Conservation (phyloP, 1,140 invertebrate species). For the Drosophila prosaltans region DNA sequence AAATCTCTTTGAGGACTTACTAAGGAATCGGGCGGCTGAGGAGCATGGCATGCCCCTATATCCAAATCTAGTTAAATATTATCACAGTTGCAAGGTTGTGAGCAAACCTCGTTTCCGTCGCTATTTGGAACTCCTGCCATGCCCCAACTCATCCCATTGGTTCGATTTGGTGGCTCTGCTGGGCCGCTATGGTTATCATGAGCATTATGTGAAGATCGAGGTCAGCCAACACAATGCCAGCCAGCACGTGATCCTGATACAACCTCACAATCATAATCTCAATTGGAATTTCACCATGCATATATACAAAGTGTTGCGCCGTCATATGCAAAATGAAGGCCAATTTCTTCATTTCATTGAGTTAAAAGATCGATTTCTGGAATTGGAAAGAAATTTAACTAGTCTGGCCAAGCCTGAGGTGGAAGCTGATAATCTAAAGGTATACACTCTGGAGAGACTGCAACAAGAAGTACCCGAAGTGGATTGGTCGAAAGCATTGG, state of each 20-base stretch:
- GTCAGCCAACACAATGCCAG: constrained; percentile 58
- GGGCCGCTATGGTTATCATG: constrained; percentile 60
- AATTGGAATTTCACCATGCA: constrained; percentile 43
- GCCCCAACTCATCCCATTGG: constrained; percentile 35
- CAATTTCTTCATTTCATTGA: constrained; percentile 15
- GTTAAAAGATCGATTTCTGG: constrained; percentile 27
- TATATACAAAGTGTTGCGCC: constrained; percentile 42
- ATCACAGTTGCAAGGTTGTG: constrained; percentile 41
- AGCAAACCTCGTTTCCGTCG: constrained; percentile 28
- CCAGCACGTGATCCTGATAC: constrained; percentile 52
- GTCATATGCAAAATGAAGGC: not conserved
- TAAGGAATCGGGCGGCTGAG: not conserved
- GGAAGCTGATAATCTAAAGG: constrained; percentile 37
- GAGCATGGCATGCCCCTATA: constrained; percentile 43
- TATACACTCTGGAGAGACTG: constrained; percentile 38
- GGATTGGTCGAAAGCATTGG: constrained; percentile 43
- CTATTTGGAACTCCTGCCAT: constrained; percentile 48
- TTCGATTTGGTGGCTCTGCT: constrained; percentile 46
- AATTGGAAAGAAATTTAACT: constrained; percentile 29
- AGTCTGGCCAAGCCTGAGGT: constrained; percentile 16
- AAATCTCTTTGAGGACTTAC: constrained; percentile 38
- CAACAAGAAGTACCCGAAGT: constrained; percentile 34
- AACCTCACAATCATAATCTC: constrained; percentile 56
- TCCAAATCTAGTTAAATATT: constrained; percentile 52
- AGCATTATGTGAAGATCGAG: constrained; percentile 52